Evolutionary conservation across 2,888 invertebrate genomes (phyloP).

Genomic region (Neoscelio sp.): DNA sequence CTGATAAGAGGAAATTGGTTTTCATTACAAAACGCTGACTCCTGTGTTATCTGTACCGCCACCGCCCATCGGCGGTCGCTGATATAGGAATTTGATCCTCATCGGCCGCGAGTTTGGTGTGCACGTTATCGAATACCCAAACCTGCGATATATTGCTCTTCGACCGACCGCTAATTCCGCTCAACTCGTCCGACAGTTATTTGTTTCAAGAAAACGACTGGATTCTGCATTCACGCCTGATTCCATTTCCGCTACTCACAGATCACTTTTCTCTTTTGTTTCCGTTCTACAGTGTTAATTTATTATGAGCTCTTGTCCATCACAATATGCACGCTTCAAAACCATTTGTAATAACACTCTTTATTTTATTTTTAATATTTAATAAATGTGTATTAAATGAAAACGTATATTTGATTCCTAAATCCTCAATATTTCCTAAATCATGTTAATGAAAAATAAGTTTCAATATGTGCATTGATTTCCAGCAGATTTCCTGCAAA

Average conservation of each 20-base stretch:
- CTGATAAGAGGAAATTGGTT: slow-evolving; percentile 59
- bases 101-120: slow-evolving; percentile 70
- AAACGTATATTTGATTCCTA: too few relatives aligned
- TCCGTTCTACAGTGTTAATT: slow-evolving; percentile 56
- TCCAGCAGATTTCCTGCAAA: too few relatives aligned
- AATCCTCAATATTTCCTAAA: too few relatives aligned
- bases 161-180: slow-evolving; percentile 70
- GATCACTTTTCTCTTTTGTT: slow-evolving; percentile 57
- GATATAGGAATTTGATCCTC: slow-evolving; percentile 78
- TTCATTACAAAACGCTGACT: slow-evolving; percentile 71
- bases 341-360: too few relatives aligned
- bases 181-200: slow-evolving; percentile 72
- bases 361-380: too few relatives aligned
- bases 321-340: too few relatives aligned
- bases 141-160: slow-evolving; percentile 73
- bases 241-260: slow-evolving; percentile 51
- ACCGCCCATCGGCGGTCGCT: slow-evolving; percentile 72
- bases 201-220: slow-evolving; percentile 68
- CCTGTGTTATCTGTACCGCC: slow-evolving; percentile 72
- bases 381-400: too few relatives aligned
- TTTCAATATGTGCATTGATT: too few relatives aligned
- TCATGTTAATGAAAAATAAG: too few relatives aligned
- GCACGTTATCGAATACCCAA: slow-evolving; percentile 72
- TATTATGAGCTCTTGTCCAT: slow-evolving; percentile 24
- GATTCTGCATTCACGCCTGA: slow-evolving; percentile 58